Evolutionary conservation across 2,797 vertebrate species (phyloP), one percentile per base, ranked within the genome.

Genomic region (Myripristis murdjan): DNA sequence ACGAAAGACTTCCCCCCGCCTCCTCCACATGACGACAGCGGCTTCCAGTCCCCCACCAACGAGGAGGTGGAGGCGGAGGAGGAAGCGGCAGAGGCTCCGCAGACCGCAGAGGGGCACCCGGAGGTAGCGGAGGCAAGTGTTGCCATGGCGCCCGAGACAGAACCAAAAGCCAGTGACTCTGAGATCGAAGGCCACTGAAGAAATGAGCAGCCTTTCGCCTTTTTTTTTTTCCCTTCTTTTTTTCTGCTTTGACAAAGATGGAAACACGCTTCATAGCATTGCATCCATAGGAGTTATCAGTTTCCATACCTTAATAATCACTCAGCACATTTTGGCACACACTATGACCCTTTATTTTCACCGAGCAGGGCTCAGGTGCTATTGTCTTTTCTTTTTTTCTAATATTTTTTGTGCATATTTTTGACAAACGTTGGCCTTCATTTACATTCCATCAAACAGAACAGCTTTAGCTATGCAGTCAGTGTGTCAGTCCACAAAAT

Each of bases 151-250:
- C 20, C 49, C 4, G 62, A 57, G 16, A 79, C 80, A 8, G 70
- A 26, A 4, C 60, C 51, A 26, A 44, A 44, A 60, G 81, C 62
- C 70, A 86, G 69, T 16, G 93, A 96, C 88, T 89, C 81, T 69
- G 92, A 95, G 90, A 89, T 73, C 0, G 91, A 87, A 4, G 91
- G 81, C 12, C 75, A 89, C 75, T 83, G 64, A 86, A 60, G 28
- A 64, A 33, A 26, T 6, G 5, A 53, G 44, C 49, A 57, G 28
- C 24, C 15, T 4, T 23, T 49, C 43, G n/a, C n/a, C n/a, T n/a
- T 72, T 33, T 52, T 37, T 37, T 44, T n/a, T n/a, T n/a, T n/a
- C n/a, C n/a, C n/a, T n/a, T n/a, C n/a, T 28, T 41, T 12, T n/a
- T 6, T 16, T 10, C 59, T 51, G 16, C 58, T 70, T 59, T 56